Evolutionary conservation across 2,888 invertebrate species (phyloP), one percentile per base, ranked within the genome.

Genomic region (Carterocephalus palaemon): DNA sequence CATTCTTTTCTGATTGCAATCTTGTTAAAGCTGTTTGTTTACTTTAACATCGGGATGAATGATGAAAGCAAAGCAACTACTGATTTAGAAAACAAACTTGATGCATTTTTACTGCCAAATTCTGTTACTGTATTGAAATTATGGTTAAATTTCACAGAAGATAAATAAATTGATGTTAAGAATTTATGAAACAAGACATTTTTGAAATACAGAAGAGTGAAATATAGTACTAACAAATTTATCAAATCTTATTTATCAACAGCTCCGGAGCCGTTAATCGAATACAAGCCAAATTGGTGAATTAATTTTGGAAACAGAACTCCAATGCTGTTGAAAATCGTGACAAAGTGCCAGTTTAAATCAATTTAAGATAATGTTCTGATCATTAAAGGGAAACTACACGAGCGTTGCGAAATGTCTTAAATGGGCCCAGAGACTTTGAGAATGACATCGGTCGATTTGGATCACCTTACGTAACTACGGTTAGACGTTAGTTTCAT

Each of bases 401-500:
- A 52, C 56, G 57, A 64, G 31, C 24, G 46, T 57, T 54, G 56
- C 53, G 54, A 60, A 57, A 59, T 49, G 40, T 52, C 51, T 57
- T 54, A 62, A 70, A 62, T 53, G 52, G 48, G n/a, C n/a, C n/a
- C n/a, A n/a, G n/a, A n/a, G 61, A 53, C 52, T 51, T 52, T 55
- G 52, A 38, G 54, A 49, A 52, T 48, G 53, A 55, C 55, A 40
- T 46, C n/a, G 47, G 43, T 37, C 47, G 51, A 62, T 64, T 60
- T 56, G 53, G 54, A 56, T 46, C 53, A 56, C 19, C 46, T 70
- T 70, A 65, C 60, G 67, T 58, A 72, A 70, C 47, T 51, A 38
- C 49, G 47, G 52, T 53, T 49, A 49, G 42, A 40, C 53, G 40
- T 20, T 19, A n/a, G 41, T 33, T 19, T 38, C 16, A 19, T 10